Base-by-base conservation (phyloP, 1,140 invertebrate genomes). In the Chionoecetes opilio region DNA sequence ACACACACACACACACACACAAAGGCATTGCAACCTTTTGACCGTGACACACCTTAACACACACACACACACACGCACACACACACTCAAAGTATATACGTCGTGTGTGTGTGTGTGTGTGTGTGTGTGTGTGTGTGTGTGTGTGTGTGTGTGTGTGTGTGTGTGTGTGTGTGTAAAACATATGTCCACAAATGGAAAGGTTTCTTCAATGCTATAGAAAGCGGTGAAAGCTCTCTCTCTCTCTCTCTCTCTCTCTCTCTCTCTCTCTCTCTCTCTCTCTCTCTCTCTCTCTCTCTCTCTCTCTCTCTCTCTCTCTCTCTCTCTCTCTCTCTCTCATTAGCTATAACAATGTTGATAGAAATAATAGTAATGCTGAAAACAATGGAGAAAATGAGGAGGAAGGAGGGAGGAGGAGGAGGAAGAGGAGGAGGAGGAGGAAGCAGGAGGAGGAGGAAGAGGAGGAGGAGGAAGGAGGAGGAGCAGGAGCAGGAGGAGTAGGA, bases 221-320 rank as follows among this genome's bases (percentile, higher is more conserved):
- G 86, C 32, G 26, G 86, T 37, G 86, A 87, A 41, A 87, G 86
- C n/a, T 85, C 34, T 34, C 29, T 34, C 82, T 85, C 82, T 85
- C 82, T 85, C 82, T 85, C 82, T 85, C 82, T 85, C 82, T 85
- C 82, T 85, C 82, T 85, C 82, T 85, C 82, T 85, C 82, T 85
- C 82, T 85, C 8, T 85, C 29, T 31, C 29, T 2, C 1, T 31
- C 8, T 31, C 2, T 31, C 8, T 2, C 82, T 34, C 82, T 9
- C 82, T 9, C 8, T 9, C 82, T 85, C 82, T 9, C 82, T 85
- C 82, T 85, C 82, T 85, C 82, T 85, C 82, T 85, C 82, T 85
- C 82, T 31, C 34, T 31, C 29, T 29, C 8, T 85, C 29, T 34
- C 29, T 31, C 82, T 85, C 82, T 85, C 8, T 85, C 2, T 29